phyloP scores from a whole-genome alignment of 2,113 vertebrate genomes.

The Sceloporus tristichus region DNA sequence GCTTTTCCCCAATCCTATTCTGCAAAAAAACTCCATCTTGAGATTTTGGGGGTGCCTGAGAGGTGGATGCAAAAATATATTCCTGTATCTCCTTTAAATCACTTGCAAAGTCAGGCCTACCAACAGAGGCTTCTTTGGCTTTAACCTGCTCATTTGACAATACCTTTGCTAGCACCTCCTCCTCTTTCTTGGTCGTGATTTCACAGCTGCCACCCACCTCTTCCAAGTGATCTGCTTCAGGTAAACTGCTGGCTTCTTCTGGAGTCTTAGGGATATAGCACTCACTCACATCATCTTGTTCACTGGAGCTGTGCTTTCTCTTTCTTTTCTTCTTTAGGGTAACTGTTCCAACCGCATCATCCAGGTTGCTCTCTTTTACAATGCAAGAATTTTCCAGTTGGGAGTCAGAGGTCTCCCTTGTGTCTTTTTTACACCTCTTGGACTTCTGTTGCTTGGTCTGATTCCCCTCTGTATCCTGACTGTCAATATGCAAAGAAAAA shows the following conservation, averaged over 20 bases:
- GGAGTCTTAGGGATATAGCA: not conserved
- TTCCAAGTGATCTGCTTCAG: not conserved
- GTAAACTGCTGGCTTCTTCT: not conserved
- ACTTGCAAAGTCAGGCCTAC: accelerated
- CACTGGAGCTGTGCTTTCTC: accelerated
- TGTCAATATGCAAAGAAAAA: not conserved
- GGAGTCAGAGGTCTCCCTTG: not conserved
- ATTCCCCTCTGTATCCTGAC: accelerated
- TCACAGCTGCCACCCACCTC: accelerated
- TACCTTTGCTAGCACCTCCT: conserved; percentile 23
- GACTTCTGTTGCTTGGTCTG: conserved; percentile 5
- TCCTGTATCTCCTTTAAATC: accelerated
- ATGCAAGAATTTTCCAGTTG: not conserved
- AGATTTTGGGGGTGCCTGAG: no score
- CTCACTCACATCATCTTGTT: accelerated
- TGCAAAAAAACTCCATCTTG: not conserved
- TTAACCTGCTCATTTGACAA: no score
- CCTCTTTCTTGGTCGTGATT: not conserved
- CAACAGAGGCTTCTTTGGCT: accelerated
- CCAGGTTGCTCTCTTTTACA: not conserved
- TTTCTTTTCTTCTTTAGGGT: conserved; percentile 45
- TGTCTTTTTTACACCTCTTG: conserved; percentile 1
- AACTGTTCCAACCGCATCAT: not conserved
- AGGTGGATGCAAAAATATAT: accelerated
- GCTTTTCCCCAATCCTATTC: accelerated